Evolutionary conservation across 2,113 vertebrate species (phyloP).

Genomic region (Ceyx melanurus): DNA sequence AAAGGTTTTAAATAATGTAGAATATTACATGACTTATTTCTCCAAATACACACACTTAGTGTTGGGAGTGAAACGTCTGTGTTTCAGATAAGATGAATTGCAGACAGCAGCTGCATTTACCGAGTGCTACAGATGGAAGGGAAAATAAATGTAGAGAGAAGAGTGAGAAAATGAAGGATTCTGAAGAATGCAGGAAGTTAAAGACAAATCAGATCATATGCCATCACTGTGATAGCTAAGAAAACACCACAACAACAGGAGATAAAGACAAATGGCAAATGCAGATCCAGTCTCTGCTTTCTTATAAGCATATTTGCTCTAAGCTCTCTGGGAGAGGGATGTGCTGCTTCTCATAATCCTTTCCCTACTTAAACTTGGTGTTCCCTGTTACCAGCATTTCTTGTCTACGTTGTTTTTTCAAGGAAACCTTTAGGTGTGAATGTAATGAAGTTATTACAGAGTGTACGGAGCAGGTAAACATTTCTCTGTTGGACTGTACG

Average conservation of each 20-base stretch:
- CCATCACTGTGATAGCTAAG: neutral
- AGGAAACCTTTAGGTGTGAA: neutral
- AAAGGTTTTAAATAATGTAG: conserved; percentile 67
- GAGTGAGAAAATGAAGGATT: neutral
- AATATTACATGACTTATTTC: conserved; percentile 36
- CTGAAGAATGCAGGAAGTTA: neutral
- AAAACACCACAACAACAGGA: neutral
- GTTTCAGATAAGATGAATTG: conserved; percentile 47
- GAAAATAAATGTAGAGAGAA: conserved; percentile 9
- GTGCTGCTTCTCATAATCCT: neutral
- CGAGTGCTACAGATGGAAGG: conserved; percentile 20
- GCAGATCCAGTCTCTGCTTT: neutral
- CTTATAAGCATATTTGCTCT: accelerated
- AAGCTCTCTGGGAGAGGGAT: neutral
- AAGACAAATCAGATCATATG: neutral
- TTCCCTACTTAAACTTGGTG: neutral
- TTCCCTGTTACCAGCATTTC: neutral
- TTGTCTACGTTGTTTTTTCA: neutral
- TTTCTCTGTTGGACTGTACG: neutral
- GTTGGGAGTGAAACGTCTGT: conserved; percentile 28
- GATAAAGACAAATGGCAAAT: neutral
- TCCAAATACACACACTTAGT: conserved; percentile 20
- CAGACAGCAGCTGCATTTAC: conserved; percentile 47
- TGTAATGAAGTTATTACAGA: neutral
- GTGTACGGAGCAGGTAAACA: neutral